Conservation (phyloP, 2,797 vertebrate species). For the Halcyon leucocephala region DNA sequence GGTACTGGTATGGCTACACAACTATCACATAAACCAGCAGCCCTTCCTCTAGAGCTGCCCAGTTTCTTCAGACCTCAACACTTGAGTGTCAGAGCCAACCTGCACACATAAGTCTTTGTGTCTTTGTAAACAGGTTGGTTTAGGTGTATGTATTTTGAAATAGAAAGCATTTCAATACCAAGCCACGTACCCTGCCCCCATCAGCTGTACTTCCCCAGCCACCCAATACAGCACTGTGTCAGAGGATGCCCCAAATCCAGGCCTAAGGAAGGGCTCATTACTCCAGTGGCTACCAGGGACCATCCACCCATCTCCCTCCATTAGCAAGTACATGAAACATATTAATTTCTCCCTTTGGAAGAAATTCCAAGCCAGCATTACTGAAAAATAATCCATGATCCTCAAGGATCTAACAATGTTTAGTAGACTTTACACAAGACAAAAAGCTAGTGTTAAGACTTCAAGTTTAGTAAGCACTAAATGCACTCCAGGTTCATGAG, state of each 20-base stretch:
- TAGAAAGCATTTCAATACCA: not conserved
- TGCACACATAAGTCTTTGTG: not conserved
- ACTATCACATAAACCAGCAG: not conserved
- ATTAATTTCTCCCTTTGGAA: not conserved
- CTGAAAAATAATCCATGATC: not conserved
- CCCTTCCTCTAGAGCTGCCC: not conserved
- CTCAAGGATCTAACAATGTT: not conserved
- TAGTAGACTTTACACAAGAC: not conserved
- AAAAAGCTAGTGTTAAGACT: not conserved
- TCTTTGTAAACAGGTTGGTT: not conserved
- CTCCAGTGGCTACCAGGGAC: not conserved
- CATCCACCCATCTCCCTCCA: not conserved
- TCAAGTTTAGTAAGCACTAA: not conserved
- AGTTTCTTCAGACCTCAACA: not conserved
- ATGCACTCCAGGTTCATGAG: not conserved
- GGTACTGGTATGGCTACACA: not conserved
- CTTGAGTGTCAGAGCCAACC: not conserved
- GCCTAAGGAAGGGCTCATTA: not conserved
- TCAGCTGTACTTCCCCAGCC: not conserved
- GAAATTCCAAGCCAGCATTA: conserved; percentile 7
- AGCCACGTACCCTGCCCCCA: not conserved
- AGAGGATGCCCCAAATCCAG: not conserved
- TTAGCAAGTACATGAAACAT: not conserved
- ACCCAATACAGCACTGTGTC: not conserved
- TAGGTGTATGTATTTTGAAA: not conserved